phyloP scores from a whole-genome alignment of 2,113 vertebrate genomes.

The Tyto alba region DNA sequence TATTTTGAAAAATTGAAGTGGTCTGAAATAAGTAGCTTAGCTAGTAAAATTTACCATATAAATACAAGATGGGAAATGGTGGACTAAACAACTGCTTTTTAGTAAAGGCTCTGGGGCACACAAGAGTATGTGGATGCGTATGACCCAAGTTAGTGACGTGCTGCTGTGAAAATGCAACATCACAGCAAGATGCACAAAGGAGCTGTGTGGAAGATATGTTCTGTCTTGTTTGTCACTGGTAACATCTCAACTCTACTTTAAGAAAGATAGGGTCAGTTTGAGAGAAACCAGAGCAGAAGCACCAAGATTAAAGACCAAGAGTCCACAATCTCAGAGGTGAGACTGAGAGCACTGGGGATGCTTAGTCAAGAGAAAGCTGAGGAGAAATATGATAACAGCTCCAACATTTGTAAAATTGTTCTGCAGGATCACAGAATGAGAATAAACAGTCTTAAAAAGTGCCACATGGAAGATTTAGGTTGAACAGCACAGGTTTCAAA shows the following conservation, averaged over 20 bases:
- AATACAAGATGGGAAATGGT: background rate
- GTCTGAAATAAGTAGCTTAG: background rate
- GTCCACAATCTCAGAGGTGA: fast-evolving
- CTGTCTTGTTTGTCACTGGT: background rate
- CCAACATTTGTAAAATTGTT: background rate
- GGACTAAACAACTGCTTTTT: background rate
- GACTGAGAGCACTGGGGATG: background rate
- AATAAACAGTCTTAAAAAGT: background rate
- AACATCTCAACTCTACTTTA: background rate
- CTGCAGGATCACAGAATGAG: background rate
- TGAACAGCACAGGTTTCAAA: background rate
- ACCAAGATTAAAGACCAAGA: background rate
- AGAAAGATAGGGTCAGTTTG: background rate
- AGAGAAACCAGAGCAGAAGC: background rate
- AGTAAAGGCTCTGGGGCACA: background rate
- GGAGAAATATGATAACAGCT: background rate
- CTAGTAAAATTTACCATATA: background rate
- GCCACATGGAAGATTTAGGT: background rate
- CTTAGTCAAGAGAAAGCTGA: background rate
- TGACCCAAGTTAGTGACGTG: background rate
- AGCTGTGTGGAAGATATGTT: background rate
- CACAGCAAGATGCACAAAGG: background rate
- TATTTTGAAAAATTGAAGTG: background rate
- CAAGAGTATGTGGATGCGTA: background rate
- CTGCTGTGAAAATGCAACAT: background rate